A percentile compares a stretch with the other conserved stretches of the same genome.
These are phyloP conservation scores for Myotis planiceps DNA, from an alignment of 2,797 vertebrate genomes.

Conservation along the genomic window DNA sequence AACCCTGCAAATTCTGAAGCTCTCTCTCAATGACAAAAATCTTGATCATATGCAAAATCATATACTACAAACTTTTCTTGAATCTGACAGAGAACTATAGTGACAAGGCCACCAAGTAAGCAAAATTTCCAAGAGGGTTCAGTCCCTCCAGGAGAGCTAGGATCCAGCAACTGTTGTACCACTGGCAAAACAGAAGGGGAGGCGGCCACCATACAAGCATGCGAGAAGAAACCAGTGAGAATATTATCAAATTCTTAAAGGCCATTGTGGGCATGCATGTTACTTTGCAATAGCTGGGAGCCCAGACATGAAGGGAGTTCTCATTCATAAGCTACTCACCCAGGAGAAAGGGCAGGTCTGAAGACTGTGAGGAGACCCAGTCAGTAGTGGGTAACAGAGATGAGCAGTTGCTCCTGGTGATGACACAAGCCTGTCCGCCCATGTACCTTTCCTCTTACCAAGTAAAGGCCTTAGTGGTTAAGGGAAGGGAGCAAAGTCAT, in stretches of 20 bases:
- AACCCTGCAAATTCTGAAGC: neutral
- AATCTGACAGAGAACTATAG: neutral
- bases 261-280: accelerated
- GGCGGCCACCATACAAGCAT: accelerated
- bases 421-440: accelerated
- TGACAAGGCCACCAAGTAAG: neutral
- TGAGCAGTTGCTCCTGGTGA: neutral
- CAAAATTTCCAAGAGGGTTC: neutral
- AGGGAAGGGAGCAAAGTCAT: neutral
- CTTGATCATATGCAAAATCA: neutral
- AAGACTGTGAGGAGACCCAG: too few species aligned
- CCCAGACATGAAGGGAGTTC: too few species aligned
- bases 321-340: neutral
- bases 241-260: neutral
- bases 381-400: neutral
- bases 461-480: neutral
- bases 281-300: neutral
- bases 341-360: too few species aligned
- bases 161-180: too few species aligned
- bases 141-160: neutral
- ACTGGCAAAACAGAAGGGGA: accelerated
- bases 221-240: neutral
- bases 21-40: neutral
- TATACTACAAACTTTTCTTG: neutral
- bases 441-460: neutral